Conservation (phyloP, 2,888 invertebrate genomes). For the Chrysodeixis includens region DNA sequence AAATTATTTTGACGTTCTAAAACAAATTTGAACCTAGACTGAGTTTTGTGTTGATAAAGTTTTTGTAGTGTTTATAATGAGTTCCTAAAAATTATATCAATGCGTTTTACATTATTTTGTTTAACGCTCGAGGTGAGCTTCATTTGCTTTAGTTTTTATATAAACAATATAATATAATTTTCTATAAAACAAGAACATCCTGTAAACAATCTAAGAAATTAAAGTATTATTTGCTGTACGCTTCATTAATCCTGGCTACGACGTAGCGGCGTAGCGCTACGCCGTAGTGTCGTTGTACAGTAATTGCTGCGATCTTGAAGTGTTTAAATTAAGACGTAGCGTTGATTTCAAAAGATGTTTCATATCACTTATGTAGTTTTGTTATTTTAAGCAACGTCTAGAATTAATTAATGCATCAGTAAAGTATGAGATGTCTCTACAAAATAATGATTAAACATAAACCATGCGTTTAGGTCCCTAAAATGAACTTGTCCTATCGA, state of each 20-base stretch:
- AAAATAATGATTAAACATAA: too few species aligned
- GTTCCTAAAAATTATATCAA: too few species aligned
- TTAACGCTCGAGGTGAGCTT: too few species aligned
- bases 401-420: background rate
- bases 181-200: slow-evolving; percentile 22
- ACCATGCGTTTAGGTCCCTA: too few species aligned
- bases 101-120: too few species aligned
- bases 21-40: too few species aligned
- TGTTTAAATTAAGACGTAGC: slow-evolving; percentile 42
- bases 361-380: slow-evolving; percentile 7
- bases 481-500: too few species aligned
- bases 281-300: slow-evolving; percentile 40
- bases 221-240: slow-evolving; percentile 60
- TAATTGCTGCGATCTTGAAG: slow-evolving; percentile 43
- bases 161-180: background rate
- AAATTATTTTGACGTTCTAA: too few species aligned
- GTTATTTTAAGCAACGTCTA: background rate
- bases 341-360: slow-evolving; percentile 25
- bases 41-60: too few species aligned
- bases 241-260: slow-evolving; percentile 63
- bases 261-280: slow-evolving; percentile 52
- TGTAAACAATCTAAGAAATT: slow-evolving; percentile 41
- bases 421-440: too few species aligned
- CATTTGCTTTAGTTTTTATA: too few species aligned
- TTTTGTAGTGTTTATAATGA: too few species aligned